Conservation (phyloP, 2,797 vertebrate species). For the Hydrocynus forskahlii region DNA sequence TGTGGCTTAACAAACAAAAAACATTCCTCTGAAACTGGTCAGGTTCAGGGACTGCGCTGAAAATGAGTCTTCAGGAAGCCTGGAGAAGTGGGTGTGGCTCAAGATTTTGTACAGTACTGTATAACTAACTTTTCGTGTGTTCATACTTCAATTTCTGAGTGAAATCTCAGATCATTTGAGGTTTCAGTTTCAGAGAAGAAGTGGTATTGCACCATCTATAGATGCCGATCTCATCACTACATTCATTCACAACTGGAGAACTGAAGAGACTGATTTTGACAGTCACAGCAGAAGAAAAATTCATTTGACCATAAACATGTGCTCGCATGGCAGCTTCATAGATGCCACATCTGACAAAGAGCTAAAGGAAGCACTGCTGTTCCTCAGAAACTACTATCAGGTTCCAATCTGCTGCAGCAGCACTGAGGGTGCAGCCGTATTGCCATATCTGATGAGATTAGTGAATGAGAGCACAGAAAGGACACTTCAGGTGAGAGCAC, state of each 20-base stretch:
- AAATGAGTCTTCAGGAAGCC: too few relatives aligned
- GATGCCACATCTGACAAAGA: neutral
- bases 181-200: too few relatives aligned
- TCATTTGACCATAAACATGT: neutral
- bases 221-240: neutral
- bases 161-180: too few relatives aligned
- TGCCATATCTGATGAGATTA: conserved; percentile 33
- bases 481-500: conserved; percentile 16
- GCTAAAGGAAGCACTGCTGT: conserved; percentile 6
- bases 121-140: neutral
- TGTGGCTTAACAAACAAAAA: too few relatives aligned
- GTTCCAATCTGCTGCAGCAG: conserved; percentile 12
- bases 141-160: neutral
- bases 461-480: conserved; percentile 8
- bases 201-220: too few relatives aligned
- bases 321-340: neutral
- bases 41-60: too few relatives aligned
- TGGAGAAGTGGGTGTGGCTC: too few relatives aligned
- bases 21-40: too few relatives aligned
- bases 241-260: neutral
- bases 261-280: neutral
- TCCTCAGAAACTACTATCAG: conserved; percentile 6
- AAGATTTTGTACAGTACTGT: too few relatives aligned
- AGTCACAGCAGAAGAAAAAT: neutral
- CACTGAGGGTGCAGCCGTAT: conserved; percentile 10